Evolutionary conservation across 2,888 invertebrate species (phyloP).

Genomic region (Melanostoma mellinum): DNA sequence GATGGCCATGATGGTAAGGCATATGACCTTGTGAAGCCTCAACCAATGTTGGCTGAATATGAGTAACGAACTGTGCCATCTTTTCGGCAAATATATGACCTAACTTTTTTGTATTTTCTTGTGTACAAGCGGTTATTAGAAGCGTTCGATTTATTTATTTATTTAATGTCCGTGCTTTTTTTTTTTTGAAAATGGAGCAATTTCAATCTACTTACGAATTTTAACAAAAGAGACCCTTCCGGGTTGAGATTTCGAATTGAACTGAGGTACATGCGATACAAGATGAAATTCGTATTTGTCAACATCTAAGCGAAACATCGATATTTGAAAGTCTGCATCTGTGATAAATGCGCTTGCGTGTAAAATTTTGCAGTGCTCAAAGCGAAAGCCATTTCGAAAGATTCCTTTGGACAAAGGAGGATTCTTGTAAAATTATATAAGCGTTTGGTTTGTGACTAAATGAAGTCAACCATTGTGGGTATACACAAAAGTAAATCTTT

Average conservation of each 20-base stretch:
- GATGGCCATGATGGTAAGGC: conserved; percentile 83
- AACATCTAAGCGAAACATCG: no score
- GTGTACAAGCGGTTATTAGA: no score
- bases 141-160: not conserved
- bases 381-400: not conserved
- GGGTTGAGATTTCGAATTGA: conserved; percentile 27
- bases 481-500: no score
- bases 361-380: conserved; percentile 1
- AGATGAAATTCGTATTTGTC: not conserved
- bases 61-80: conserved; percentile 85
- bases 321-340: no score
- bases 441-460: no score
- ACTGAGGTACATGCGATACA: conserved; percentile 15
- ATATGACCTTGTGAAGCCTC: conserved; percentile 84
- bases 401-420: not conserved
- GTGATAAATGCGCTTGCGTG: conserved; percentile 24
- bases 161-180: not conserved
- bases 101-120: not conserved
- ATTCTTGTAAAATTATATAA: no score
- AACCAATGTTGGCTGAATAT: conserved; percentile 84
- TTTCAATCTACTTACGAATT: not conserved
- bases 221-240: conserved; percentile 18
- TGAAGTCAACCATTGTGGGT: no score
- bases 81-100: conserved; percentile 19
- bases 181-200: not conserved